A percentile compares a stretch with the other conserved stretches of the same genome.
Evolutionary conservation across 2,113 vertebrate species (phyloP).

Genomic region (Strigops habroptila): DNA sequence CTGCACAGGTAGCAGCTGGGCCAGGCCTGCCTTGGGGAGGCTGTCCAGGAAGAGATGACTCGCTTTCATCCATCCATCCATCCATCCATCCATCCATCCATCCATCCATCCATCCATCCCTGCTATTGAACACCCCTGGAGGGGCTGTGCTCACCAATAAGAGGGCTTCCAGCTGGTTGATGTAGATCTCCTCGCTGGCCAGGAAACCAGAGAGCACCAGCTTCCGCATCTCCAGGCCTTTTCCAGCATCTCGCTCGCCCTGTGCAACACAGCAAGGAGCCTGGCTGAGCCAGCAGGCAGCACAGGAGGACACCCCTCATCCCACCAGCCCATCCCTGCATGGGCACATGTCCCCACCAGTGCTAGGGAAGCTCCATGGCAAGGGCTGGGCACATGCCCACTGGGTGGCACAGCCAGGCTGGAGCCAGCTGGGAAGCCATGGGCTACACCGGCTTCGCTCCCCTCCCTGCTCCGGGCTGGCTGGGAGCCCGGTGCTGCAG

Average conservation of each 20-base stretch:
- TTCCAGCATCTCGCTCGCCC: constrained; percentile 85
- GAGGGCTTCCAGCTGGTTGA: constrained; percentile 95
- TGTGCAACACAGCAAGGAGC: constrained; percentile 40
- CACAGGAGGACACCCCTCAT: background rate
- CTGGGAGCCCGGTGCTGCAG: background rate
- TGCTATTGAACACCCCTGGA: background rate
- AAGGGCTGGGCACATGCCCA: background rate
- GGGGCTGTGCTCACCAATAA: constrained; percentile 81
- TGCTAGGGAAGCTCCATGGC: accelerated
- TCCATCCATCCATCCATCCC: background rate
- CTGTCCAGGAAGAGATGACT: background rate
- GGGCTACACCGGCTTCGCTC: background rate
- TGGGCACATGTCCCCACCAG: background rate
- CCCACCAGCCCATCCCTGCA: background rate
- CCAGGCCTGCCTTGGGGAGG: background rate
- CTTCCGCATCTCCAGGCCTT: constrained; percentile 96
- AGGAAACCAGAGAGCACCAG: constrained; percentile 94
- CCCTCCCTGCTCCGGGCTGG: background rate
- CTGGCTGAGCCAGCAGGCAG: background rate
- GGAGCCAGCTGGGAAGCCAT: background rate
- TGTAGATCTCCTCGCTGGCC: constrained; percentile 98
- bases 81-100: background rate
- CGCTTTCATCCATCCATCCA: background rate
- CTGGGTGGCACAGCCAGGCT: background rate
- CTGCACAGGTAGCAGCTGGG: background rate